A percentile compares a stretch with the other conserved stretches of the same genome.
Conservation (phyloP, 2,888 invertebrate genomes). For the Portevinia maculata region DNA sequence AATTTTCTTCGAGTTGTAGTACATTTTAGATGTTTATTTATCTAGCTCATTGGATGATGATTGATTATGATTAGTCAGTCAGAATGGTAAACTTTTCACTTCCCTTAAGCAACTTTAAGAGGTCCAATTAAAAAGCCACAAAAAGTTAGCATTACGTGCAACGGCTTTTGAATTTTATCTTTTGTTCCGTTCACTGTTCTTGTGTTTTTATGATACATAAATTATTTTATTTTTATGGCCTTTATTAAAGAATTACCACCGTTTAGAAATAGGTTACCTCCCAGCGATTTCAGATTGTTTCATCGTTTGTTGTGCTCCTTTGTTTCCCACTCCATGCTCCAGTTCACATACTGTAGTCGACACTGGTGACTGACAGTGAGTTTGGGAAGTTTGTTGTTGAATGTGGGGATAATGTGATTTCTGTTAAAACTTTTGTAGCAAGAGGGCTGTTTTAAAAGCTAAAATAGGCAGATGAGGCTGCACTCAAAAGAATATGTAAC, state of each 20-base stretch:
- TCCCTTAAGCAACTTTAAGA: constrained; percentile 39
- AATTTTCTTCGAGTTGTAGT: constrained; percentile 33
- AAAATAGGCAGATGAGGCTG: background rate
- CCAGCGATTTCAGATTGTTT: constrained; percentile 53
- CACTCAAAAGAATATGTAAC: background rate
- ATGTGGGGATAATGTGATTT: background rate
- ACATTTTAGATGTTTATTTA: constrained; percentile 36
- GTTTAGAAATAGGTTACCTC: constrained; percentile 67
- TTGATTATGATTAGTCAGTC: constrained; percentile 47
- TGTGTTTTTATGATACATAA: constrained; percentile 53
- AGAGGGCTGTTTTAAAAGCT: constrained; percentile 11
- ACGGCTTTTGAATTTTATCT: constrained; percentile 9
- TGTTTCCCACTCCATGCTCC: background rate
- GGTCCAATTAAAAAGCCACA: constrained; percentile 51
- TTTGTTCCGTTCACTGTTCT: constrained; percentile 15
- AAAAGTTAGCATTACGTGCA: constrained; percentile 32
- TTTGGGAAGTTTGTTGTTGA: constrained; percentile 28
- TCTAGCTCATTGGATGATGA: constrained; percentile 33
- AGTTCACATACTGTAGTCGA: background rate
- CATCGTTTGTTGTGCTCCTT: constrained; percentile 23
- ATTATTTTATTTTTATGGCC: constrained; percentile 62
- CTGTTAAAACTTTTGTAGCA: constrained; percentile 10
- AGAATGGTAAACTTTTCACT: constrained; percentile 7
- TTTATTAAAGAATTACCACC: constrained; percentile 66
- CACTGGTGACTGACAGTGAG: constrained; percentile 36